Percentiles rank a stretch among this genome's conserved stretches.
Conservation (phyloP, 2,113 vertebrate genomes). For the Phalacrocorax pelagicus region DNA sequence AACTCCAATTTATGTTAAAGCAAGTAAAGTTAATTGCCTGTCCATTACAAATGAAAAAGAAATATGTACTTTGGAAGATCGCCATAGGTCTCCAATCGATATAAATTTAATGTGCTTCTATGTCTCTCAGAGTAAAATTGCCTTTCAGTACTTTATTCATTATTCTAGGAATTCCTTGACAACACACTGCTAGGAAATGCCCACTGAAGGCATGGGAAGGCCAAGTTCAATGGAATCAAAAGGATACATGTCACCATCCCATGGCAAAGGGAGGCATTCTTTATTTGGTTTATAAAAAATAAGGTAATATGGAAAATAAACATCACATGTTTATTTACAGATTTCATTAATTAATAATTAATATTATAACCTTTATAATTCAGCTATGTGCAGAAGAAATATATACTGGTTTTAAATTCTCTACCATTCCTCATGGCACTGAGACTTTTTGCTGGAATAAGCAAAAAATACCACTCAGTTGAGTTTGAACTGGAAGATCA, state of each 20-base stretch:
- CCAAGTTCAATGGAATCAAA: background rate
- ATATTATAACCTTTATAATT: background rate
- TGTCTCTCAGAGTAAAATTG: background rate
- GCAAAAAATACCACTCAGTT: background rate
- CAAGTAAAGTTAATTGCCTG: conserved; percentile 36
- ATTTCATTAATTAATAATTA: background rate
- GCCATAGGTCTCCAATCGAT: background rate
- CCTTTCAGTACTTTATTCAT: background rate
- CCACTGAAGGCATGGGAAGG: background rate
- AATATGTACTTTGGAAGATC: conserved; percentile 21
- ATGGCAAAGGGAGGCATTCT: background rate
- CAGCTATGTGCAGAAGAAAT: background rate
- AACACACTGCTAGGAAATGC: background rate
- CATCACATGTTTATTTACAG: background rate
- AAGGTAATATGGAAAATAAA: background rate
- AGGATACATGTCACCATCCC: background rate
- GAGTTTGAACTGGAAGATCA: background rate
- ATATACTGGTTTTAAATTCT: background rate
- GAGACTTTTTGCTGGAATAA: background rate
- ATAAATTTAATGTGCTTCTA: conserved; percentile 30
- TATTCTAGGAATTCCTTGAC: conserved; percentile 36
- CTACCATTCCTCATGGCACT: background rate
- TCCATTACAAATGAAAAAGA: conserved; percentile 13
- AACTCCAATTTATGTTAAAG: conserved; percentile 23
- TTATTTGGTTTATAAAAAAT: background rate